A percentile compares a stretch with the other conserved stretches of the same genome.
These are phyloP conservation scores for Micromys minutus DNA, from an alignment of 2,113 vertebrate genomes.

Conservation along the genomic window DNA sequence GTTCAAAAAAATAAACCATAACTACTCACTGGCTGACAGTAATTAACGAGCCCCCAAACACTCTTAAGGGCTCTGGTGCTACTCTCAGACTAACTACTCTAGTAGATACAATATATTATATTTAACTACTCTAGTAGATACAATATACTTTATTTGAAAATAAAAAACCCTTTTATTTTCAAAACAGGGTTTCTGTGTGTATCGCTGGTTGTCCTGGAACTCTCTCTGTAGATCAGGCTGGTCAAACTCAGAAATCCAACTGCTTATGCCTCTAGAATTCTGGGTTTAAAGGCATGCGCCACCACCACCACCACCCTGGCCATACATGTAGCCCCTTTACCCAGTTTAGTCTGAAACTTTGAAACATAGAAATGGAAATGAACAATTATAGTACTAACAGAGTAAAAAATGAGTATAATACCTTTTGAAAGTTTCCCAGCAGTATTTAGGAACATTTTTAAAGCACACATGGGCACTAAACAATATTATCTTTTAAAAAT, in stretches of 20 bases:
- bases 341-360: background rate
- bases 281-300: background rate
- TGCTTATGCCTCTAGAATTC: background rate
- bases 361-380: background rate
- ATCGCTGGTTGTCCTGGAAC: background rate
- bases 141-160: too few species aligned
- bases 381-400: background rate
- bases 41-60: background rate
- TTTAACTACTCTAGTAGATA: background rate
- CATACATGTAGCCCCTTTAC: background rate
- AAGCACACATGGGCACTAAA: background rate
- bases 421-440: background rate
- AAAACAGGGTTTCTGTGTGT: background rate
- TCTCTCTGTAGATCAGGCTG: background rate
- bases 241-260: background rate
- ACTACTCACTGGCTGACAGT: background rate
- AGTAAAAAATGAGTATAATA: background rate
- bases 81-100: background rate
- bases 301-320: background rate
- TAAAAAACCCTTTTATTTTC: background rate
- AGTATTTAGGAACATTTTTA: background rate
- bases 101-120: background rate
- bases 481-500: background rate
- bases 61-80: background rate
- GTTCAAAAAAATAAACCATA: background rate